phyloP scores from a whole-genome alignment of 1,140 invertebrate species.

The Calliphora vicina region DNA sequence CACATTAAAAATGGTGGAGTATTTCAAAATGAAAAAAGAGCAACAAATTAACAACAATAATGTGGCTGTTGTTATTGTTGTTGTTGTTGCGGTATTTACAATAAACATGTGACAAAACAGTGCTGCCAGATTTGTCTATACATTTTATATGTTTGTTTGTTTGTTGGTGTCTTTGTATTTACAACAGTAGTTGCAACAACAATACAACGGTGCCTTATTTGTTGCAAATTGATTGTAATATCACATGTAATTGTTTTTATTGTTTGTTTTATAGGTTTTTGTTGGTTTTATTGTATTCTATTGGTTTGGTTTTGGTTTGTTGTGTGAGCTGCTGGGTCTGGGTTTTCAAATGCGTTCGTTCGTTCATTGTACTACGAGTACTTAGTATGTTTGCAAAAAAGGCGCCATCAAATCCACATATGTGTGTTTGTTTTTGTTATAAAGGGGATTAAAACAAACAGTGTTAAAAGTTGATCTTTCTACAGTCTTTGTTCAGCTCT shows the following conservation, averaged over 20 bases:
- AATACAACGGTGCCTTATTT: constrained; percentile 35
- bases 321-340: neutral
- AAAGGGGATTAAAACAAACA: too few relatives aligned
- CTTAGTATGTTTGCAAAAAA: constrained; percentile 15
- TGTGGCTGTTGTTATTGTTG: neutral
- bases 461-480: too few relatives aligned
- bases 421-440: too few relatives aligned
- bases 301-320: neutral
- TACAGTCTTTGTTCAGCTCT: too few relatives aligned
- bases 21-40: neutral
- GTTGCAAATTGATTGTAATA: constrained; percentile 36
- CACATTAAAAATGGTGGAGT: neutral
- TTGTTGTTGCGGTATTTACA: neutral
- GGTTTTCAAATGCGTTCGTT: constrained; percentile 20
- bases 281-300: neutral
- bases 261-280: constrained; percentile 19
- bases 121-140: constrained; percentile 39
- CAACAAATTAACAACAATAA: neutral
- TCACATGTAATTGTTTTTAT: constrained; percentile 36
- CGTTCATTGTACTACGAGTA: neutral
- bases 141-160: constrained; percentile 15
- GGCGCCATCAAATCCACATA: constrained; percentile 35
- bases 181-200: neutral
- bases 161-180: neutral
- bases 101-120: constrained; percentile 38